phyloP scores from a whole-genome alignment of 2,113 vertebrate genomes.

The Clarias gariepinus region DNA sequence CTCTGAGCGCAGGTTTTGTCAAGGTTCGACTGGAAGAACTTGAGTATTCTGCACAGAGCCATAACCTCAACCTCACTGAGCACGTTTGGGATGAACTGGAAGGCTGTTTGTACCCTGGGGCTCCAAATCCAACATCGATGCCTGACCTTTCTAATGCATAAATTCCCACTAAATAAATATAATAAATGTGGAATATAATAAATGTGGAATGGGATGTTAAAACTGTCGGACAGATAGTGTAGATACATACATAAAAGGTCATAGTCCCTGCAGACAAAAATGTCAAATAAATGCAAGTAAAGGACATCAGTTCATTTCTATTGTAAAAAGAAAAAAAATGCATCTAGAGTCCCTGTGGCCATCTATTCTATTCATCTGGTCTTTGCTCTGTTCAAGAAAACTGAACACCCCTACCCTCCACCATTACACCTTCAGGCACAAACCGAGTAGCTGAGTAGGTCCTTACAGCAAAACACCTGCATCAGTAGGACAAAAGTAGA shows the following conservation, averaged over 20 bases:
- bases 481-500: neutral
- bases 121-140: neutral
- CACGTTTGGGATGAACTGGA: neutral
- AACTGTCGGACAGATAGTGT: neutral
- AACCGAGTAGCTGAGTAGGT: neutral
- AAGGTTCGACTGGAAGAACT: neutral
- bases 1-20: neutral
- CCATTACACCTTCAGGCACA: neutral
- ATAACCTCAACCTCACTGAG: neutral
- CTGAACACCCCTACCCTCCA: neutral
- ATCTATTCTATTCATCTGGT: neutral
- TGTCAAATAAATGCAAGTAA: neutral
- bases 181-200: neutral
- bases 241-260: neutral
- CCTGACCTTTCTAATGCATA: neutral
- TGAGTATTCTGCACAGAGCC: neutral
- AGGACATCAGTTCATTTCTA: neutral
- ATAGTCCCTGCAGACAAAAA: neutral
- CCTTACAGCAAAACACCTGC: constrained; percentile 7
- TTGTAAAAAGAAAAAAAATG: neutral
- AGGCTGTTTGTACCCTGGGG: neutral
- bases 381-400: neutral
- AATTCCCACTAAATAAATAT: neutral
- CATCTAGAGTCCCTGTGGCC: neutral
- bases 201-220: neutral